Percentiles rank a stretch among this genome's conserved stretches.
These are phyloP conservation scores for Hexactinellida sp. DNA, from an alignment of 37 sponge, comb jelly and placozoan species.

Conservation along the genomic window DNA sequence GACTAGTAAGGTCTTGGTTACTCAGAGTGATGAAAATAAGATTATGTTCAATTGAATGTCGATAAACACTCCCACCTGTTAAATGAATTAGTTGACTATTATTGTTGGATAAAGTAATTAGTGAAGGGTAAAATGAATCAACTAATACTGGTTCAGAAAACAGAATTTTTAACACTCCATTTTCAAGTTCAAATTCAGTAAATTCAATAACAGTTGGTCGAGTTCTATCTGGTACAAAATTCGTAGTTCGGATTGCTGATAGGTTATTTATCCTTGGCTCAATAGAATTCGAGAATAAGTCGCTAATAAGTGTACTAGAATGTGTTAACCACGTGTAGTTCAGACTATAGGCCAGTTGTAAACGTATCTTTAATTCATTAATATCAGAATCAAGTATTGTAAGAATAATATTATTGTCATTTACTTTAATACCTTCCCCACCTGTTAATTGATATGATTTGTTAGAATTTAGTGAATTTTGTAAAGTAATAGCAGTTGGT, in stretches of 20 bases:
- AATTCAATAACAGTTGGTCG: conserved; percentile 29
- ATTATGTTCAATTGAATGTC: conserved; percentile 19
- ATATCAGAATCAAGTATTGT: neutral
- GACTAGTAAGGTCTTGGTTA: conserved; percentile 33
- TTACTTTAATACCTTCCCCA: neutral
- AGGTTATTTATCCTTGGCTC: neutral
- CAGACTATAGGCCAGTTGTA: conserved; percentile 24
- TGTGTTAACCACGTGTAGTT: conserved; percentile 52
- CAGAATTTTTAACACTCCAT: neutral
- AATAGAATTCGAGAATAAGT: neutral
- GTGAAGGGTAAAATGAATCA: neutral
- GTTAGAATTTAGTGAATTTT: neutral
- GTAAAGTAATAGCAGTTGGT: conserved; percentile 42
- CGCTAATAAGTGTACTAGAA: neutral
- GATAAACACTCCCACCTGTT: conserved; percentile 42
- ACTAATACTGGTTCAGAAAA: conserved; percentile 1
- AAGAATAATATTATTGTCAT: neutral
- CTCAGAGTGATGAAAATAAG: conserved; percentile 40
- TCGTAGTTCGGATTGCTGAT: conserved; percentile 25
- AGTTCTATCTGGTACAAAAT: conserved; percentile 53
- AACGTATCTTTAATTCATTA: neutral
- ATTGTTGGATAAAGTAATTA: neutral
- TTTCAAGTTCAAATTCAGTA: conserved; percentile 5
- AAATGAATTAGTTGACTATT: conserved; percentile 30
- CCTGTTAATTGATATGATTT: neutral